Percentiles rank a stretch among this genome's conserved stretches.
Conservation (phyloP, 2,888 invertebrate genomes). For the Pachliopta kotzebuea region DNA sequence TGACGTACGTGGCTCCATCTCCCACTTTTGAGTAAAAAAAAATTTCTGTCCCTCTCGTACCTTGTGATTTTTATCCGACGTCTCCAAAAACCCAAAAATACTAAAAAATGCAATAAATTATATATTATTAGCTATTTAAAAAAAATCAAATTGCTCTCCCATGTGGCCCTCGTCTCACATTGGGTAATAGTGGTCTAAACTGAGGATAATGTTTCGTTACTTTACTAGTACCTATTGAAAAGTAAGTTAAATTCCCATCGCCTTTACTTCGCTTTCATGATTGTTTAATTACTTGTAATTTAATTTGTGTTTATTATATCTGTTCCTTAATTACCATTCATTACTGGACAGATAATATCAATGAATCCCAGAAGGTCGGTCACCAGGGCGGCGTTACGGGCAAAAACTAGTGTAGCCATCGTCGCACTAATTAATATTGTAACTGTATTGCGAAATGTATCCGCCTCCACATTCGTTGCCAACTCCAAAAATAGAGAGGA, state of each 20-base stretch:
- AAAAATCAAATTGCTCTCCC: no score
- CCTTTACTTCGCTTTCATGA: not conserved
- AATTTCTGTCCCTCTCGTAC: no score
- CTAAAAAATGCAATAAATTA: no score
- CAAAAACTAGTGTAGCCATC: constrained; percentile 19
- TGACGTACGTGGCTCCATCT: no score
- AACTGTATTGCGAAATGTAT: constrained; percentile 22
- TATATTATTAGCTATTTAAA: no score
- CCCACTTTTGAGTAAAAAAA: no score
- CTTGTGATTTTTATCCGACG: no score
- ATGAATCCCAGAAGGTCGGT: constrained; percentile 3
- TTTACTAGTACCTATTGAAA: not conserved
- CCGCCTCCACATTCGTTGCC: constrained; percentile 14
- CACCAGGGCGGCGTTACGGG: not conserved
- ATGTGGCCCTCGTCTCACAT: no score
- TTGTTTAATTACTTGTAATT: not conserved
- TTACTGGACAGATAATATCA: not conserved
- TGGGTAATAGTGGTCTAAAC: no score
- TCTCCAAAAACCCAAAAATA: no score
- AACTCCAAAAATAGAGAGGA: constrained; percentile 22
- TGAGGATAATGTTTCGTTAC: no score
- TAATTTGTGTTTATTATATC: no score
- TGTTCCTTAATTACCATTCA: not conserved
- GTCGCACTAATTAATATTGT: constrained; percentile 18
- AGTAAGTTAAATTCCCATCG: not conserved